phyloP scores from a whole-genome alignment of 2,888 invertebrate species.

The Leptopilina syphax region DNA sequence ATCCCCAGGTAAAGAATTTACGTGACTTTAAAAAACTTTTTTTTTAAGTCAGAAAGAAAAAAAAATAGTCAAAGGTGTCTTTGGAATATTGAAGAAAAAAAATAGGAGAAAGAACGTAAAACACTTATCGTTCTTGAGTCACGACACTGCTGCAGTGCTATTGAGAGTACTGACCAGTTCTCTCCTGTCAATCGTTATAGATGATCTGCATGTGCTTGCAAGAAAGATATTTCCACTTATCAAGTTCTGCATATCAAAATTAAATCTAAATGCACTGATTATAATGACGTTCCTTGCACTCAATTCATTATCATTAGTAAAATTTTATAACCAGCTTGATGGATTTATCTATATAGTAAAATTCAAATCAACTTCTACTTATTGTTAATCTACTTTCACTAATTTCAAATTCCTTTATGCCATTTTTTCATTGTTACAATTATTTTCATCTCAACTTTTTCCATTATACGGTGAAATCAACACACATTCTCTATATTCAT shows the following conservation, averaged over 20 bases:
- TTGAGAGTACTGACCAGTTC: constrained; percentile 4
- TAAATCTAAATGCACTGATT: constrained; percentile 29
- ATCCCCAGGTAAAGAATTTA: neutral
- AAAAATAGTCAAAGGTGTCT: neutral
- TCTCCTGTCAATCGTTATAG: constrained; percentile 33
- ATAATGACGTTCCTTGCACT: constrained; percentile 16
- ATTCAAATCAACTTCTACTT: constrained; percentile 2
- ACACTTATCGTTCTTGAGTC: constrained; percentile 1
- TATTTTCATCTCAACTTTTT: neutral
- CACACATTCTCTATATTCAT: too few relatives aligned
- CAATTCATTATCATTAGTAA: constrained; percentile 24
- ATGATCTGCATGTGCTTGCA: neutral
- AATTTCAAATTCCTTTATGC: constrained; percentile 9
- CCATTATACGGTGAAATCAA: neutral
- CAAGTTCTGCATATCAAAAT: neutral
- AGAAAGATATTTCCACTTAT: constrained; percentile 26
- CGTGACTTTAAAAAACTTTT: too few relatives aligned
- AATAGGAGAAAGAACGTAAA: constrained; percentile 15
- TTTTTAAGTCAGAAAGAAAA: too few relatives aligned
- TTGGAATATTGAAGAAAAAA: neutral
- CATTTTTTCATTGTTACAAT: neutral
- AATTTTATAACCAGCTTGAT: constrained; percentile 1
- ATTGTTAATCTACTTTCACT: constrained; percentile 17
- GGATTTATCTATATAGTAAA: constrained; percentile 7
- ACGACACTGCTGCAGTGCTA: neutral